Conservation (phyloP, 2,888 invertebrate genomes). For the Athalia circularis region DNA sequence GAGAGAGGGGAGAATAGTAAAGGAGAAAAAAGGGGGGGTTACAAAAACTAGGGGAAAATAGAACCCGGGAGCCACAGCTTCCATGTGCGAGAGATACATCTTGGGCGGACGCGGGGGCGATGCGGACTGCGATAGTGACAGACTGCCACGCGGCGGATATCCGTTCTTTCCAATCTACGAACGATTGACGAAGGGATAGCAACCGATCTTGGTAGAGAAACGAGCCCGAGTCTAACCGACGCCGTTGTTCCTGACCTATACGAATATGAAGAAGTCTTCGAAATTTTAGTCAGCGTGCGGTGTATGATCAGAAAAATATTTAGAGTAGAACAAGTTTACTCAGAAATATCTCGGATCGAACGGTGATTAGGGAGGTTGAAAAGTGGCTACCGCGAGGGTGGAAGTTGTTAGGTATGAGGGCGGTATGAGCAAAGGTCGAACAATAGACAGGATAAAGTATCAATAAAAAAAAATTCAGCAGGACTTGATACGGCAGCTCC, state of each 20-base stretch:
- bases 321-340: conserved; percentile 2
- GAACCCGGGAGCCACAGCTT: conserved; percentile 21
- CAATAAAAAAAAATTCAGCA: conserved; percentile 17
- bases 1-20: neutral
- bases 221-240: conserved; percentile 13
- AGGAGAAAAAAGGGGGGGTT: neutral
- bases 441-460: conserved; percentile 2
- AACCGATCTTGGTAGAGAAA: conserved; percentile 21
- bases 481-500: conserved; percentile 9
- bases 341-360: conserved; percentile 11
- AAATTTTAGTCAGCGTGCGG: conserved; percentile 4
- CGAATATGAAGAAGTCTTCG: neutral
- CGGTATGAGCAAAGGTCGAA: conserved; percentile 4
- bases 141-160: conserved; percentile 60
- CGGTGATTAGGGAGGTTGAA: neutral
- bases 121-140: conserved; percentile 52
- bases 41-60: neutral
- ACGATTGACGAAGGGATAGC: conserved; percentile 47
- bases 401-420: no score
- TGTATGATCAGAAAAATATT: neutral
- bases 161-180: conserved; percentile 56
- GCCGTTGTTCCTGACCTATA: neutral
- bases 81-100: conserved; percentile 36
- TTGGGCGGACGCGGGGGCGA: conserved; percentile 46
- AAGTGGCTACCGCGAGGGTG: no score